phyloP scores from a whole-genome alignment of 2,888 invertebrate species.

The Chrysomela aeneicollis region DNA sequence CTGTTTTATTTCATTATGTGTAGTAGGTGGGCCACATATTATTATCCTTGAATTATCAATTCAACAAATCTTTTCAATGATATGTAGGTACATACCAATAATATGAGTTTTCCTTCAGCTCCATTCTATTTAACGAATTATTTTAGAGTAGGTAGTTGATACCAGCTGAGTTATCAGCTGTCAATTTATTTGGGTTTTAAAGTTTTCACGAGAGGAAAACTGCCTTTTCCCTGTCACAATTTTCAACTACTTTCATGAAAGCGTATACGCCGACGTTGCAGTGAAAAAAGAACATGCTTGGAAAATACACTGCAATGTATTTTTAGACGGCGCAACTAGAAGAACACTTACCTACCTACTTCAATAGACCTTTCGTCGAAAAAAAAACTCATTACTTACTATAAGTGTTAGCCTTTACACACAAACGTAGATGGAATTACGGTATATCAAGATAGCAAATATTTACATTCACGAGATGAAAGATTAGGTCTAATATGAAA shows the following conservation, averaged over 20 bases:
- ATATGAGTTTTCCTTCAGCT: too few relatives aligned
- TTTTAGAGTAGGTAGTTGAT: too few relatives aligned
- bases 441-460: slow-evolving; percentile 24
- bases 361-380: background rate
- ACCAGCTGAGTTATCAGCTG: background rate
- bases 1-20: background rate
- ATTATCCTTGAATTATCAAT: too few relatives aligned
- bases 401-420: background rate
- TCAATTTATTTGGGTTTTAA: background rate
- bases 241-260: slow-evolving; percentile 1
- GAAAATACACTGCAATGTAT: slow-evolving; percentile 20
- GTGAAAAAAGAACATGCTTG: slow-evolving; percentile 29
- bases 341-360: slow-evolving; percentile 11
- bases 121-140: too few relatives aligned
- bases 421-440: background rate
- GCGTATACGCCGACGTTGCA: slow-evolving; percentile 10
- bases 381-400: slow-evolving; percentile 17
- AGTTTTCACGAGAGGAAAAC: background rate
- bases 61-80: too few relatives aligned
- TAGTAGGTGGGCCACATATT: background rate
- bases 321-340: slow-evolving; percentile 28
- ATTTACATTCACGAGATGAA: slow-evolving; percentile 25
- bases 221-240: slow-evolving; percentile 1
- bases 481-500: slow-evolving; percentile 22
- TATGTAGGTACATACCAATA: too few relatives aligned